Percentiles rank a stretch among this genome's conserved stretches.
These are phyloP conservation scores for Heterotilapia buettikoferi DNA, from an alignment of 2,113 vertebrate genomes.

Conservation along the genomic window DNA sequence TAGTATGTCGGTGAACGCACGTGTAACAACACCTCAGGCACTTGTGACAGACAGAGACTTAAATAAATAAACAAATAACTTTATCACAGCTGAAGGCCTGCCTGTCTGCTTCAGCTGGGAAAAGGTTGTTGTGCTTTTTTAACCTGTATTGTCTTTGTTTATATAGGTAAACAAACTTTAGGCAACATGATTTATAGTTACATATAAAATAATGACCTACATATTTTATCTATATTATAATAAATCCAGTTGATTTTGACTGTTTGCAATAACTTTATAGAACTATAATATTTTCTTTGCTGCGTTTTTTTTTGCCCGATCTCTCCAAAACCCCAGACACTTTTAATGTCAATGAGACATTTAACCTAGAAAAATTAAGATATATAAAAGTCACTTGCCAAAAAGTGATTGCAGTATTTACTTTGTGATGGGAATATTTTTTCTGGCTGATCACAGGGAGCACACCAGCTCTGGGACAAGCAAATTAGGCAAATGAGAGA, in stretches of 20 bases:
- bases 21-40: not conserved
- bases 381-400: not conserved
- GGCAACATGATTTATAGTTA: not conserved
- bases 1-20: rapidly evolving
- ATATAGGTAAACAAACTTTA: not conserved
- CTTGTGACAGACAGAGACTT: not conserved
- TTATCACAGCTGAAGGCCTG: not conserved
- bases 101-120: not conserved
- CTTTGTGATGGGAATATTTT: not conserved
- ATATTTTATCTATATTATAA: not conserved
- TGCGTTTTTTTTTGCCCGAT: rapidly evolving
- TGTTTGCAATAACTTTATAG: not conserved
- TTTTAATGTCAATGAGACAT: not conserved
- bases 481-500: not conserved
- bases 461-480: not conserved
- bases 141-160: not conserved
- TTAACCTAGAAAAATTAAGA: not conserved
- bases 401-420: not conserved
- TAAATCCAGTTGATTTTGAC: not conserved
- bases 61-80: not conserved
- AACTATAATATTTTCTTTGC: not conserved
- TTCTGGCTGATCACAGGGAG: not conserved
- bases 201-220: not conserved
- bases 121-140: not conserved
- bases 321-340: not conserved